Evolutionary conservation across 2,113 vertebrate genomes (phyloP).

Genomic region (Tor tambroides): DNA sequence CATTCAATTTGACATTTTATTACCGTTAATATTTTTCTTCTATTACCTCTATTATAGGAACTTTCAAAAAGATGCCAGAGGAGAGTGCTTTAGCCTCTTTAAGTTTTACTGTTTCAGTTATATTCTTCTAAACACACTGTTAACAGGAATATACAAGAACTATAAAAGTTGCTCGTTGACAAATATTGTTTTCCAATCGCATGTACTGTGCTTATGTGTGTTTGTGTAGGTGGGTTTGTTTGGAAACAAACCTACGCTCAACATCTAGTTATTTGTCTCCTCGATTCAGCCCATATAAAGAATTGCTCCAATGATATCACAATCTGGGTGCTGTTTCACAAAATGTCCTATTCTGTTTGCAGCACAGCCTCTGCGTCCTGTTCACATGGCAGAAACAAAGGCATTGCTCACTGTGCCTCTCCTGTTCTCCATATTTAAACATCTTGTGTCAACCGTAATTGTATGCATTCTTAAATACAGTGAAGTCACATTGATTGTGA

Average conservation of each 20-base stretch:
- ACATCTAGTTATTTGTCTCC: background rate
- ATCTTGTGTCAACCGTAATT: background rate
- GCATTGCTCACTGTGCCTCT: background rate
- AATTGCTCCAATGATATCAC: constrained; percentile 12
- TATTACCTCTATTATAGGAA: background rate
- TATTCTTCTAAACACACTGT: background rate
- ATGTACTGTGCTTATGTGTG: background rate
- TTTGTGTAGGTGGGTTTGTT: background rate
- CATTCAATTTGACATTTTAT: background rate
- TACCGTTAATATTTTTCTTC: background rate
- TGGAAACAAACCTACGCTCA: constrained; percentile 8
- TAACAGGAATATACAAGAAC: background rate
- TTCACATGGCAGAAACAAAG: background rate
- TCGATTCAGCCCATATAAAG: background rate
- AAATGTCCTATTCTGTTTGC: constrained; percentile 16
- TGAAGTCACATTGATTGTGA: background rate
- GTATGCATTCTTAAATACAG: background rate
- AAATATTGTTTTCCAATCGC: background rate
- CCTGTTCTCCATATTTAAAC: background rate
- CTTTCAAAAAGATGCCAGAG: background rate
- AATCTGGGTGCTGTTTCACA: constrained; percentile 8
- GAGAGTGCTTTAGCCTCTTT: background rate
- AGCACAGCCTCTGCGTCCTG: background rate
- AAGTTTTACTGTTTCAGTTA: background rate
- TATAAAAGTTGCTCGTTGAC: background rate